Conservation (phyloP, 2,113 vertebrate species). For the Chamaea fasciata region DNA sequence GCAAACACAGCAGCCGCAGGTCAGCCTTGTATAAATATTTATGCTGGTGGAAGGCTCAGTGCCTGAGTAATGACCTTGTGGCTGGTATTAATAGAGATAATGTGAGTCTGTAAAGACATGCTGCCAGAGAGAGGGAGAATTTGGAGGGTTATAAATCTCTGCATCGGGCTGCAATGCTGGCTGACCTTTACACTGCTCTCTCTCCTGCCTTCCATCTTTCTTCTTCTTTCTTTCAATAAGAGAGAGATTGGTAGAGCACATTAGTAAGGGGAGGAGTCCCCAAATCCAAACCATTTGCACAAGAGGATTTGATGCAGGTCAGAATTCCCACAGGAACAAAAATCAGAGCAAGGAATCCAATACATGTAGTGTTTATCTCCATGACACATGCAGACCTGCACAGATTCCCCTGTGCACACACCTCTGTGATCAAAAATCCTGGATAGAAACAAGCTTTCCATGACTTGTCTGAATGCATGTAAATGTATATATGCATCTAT, state of each 20-base stretch:
- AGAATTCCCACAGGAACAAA: background rate
- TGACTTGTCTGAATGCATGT: background rate
- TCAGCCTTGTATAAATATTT: slow-evolving; percentile 83
- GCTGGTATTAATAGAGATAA: slow-evolving; percentile 83
- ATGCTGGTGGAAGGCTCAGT: slow-evolving; percentile 77
- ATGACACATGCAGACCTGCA: background rate
- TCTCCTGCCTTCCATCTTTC: slow-evolving; percentile 32
- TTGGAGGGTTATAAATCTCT: slow-evolving; percentile 67
- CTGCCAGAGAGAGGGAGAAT: slow-evolving; percentile 58
- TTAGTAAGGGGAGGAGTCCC: background rate
- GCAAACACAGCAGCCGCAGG: slow-evolving; percentile 74
- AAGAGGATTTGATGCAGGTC: background rate
- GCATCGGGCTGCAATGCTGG: slow-evolving; percentile 8
- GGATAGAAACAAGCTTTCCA: background rate
- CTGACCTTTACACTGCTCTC: slow-evolving; percentile 64
- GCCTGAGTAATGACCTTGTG: slow-evolving; percentile 80
- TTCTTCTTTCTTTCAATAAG: background rate
- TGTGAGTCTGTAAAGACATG: slow-evolving; percentile 71
- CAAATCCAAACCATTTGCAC: background rate
- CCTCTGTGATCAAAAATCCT: background rate
- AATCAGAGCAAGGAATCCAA: background rate
- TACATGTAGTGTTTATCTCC: background rate
- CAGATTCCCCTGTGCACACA: too few relatives aligned
- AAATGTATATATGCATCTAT: background rate
- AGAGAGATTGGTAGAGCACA: background rate